Evolutionary conservation across 2,113 vertebrate species (phyloP).

Genomic region (Scomber japonicus): DNA sequence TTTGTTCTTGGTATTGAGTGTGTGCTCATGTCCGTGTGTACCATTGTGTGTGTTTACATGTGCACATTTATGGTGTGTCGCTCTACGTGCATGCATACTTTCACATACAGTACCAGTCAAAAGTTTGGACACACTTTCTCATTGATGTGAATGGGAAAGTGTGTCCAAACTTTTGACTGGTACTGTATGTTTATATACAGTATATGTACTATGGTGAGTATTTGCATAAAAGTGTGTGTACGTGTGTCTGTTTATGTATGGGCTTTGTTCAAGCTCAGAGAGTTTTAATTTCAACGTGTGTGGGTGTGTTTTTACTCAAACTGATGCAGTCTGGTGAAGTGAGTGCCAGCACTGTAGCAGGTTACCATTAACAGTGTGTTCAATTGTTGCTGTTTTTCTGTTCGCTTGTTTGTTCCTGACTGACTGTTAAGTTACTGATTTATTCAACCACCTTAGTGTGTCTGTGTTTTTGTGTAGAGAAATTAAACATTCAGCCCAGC

Average conservation of each 20-base stretch:
- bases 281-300: conserved; percentile 63
- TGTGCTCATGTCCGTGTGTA: conserved; percentile 38
- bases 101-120: no score
- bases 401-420: conserved; percentile 34
- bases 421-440: conserved; percentile 59
- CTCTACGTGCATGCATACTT: conserved; percentile 32
- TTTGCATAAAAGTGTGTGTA: conserved; percentile 10
- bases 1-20: conserved; percentile 54
- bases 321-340: conserved; percentile 72
- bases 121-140: no score
- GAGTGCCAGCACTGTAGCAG: conserved; percentile 74
- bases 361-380: conserved; percentile 63
- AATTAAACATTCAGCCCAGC: not conserved
- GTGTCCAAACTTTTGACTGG: no score
- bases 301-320: conserved; percentile 67
- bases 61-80: not conserved
- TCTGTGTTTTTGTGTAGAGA: conserved; percentile 59
- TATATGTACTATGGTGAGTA: conserved; percentile 22
- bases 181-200: conserved; percentile 14
- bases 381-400: conserved; percentile 40
- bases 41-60: conserved; percentile 29
- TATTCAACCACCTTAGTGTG: conserved; percentile 66
- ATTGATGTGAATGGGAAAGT: no score
- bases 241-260: conserved; percentile 53
- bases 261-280: conserved; percentile 62